Conservation (phyloP, 2,797 vertebrate species). For the Acestrorhynchus altus region DNA sequence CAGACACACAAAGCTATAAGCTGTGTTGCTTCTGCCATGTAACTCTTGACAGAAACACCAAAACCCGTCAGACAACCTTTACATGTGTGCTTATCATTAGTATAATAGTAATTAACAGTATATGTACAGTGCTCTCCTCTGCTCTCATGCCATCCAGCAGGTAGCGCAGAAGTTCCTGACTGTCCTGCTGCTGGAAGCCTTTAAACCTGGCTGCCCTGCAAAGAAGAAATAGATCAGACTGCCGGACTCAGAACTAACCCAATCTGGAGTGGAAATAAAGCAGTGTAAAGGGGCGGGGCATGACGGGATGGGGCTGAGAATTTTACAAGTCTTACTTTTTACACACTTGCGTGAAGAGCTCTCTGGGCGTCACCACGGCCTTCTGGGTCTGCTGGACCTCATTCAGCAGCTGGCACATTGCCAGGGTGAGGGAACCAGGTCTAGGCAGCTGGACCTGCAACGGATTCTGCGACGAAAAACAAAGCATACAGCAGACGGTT, state of each 20-base stretch:
- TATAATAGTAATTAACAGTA: no score
- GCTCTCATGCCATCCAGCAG: constrained; percentile 95
- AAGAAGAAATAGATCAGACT: not conserved
- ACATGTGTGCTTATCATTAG: not conserved
- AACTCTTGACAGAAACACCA: no score
- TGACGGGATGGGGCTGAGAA: not conserved
- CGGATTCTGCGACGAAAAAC: constrained; percentile 76
- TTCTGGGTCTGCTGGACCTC: constrained; percentile 92
- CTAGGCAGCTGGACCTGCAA: constrained; percentile 83
- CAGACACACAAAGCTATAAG: not conserved
- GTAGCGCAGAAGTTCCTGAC: constrained; percentile 95
- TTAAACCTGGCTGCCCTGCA: constrained; percentile 92
- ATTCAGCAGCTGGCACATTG: constrained; percentile 90
- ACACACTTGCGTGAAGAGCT: constrained; percentile 96
- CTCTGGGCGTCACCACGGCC: constrained; percentile 86
- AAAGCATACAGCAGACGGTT: not conserved
- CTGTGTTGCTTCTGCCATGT: no score
- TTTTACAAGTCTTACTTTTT: constrained; percentile 86
- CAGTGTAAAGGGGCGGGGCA: not conserved
- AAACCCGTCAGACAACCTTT: no score
- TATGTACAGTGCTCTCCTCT: constrained; percentile 83
- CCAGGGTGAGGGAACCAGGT: constrained; percentile 89
- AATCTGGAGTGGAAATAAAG: no score
- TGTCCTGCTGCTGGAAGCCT: constrained; percentile 98
- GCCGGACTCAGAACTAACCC: no score